These are phyloP conservation scores for Apogon talboti DNA, from an alignment of 2,797 vertebrate genomes.

Conservation along the genomic window DNA sequence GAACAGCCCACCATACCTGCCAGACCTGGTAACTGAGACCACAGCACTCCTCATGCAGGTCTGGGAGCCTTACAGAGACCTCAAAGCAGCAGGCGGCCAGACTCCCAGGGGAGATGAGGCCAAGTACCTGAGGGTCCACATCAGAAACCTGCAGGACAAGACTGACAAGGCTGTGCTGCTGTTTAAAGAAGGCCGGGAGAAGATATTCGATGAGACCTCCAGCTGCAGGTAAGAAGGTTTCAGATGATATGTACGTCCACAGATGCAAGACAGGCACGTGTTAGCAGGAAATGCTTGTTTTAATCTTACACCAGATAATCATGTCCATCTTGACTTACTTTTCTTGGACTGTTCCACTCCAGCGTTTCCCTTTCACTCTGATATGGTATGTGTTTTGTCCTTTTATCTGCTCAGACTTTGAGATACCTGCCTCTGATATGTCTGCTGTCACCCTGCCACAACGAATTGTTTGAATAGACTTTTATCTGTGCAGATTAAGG, in stretches of 20 bases:
- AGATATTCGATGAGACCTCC: slow-evolving; percentile 84
- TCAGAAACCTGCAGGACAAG: slow-evolving; percentile 87
- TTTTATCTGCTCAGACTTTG: background rate
- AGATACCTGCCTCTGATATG: background rate
- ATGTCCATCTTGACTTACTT: background rate
- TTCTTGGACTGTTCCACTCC: background rate
- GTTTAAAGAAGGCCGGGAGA: slow-evolving; percentile 82
- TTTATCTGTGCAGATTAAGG: background rate
- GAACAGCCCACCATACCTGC: slow-evolving; percentile 88
- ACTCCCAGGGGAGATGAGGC: slow-evolving; percentile 74
- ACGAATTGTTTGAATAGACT: background rate
- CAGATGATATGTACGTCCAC: background rate
- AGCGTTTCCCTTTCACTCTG: slow-evolving; percentile 1
- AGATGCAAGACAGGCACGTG: background rate
- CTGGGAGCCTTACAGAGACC: slow-evolving; percentile 77
- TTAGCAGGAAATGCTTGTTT: background rate
- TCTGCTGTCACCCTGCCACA: background rate
- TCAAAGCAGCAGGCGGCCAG: background rate
- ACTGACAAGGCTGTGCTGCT: slow-evolving; percentile 80
- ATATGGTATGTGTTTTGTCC: background rate
- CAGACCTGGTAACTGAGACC: slow-evolving; percentile 78
- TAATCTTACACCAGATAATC: background rate
- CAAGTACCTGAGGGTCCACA: slow-evolving; percentile 81
- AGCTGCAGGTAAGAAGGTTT: slow-evolving; percentile 78
- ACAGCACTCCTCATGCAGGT: slow-evolving; percentile 69